Percentiles rank a stretch among this genome's conserved stretches.
Conservation (phyloP, 2,797 vertebrate genomes). For the Rhinoraja longicauda region DNA sequence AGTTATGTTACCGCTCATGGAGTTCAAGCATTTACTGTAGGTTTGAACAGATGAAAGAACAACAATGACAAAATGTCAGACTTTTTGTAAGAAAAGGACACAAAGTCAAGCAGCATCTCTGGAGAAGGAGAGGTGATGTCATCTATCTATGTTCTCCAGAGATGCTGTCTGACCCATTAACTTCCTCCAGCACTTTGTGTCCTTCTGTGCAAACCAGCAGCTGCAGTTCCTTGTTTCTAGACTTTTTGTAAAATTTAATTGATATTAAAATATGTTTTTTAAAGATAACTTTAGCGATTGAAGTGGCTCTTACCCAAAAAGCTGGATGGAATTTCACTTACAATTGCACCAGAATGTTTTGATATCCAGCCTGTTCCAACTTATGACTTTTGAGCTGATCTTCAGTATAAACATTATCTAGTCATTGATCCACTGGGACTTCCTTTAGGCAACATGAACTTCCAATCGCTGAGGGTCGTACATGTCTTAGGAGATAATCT, state of each 20-base stretch:
- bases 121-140: too few species aligned
- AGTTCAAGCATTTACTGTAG: background rate
- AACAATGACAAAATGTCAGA: background rate
- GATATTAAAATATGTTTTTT: background rate
- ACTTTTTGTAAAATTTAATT: background rate
- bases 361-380: background rate
- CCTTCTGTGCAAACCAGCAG: too few species aligned
- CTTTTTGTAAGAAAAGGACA: background rate
- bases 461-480: background rate
- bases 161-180: too few species aligned
- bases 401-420: conserved; percentile 1
- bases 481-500: background rate
- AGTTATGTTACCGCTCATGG: background rate
- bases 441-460: background rate
- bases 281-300: background rate
- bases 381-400: background rate
- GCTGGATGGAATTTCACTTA: conserved; percentile 16
- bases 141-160: too few species aligned
- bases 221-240: too few species aligned
- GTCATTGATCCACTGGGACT: background rate
- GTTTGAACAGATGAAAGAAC: background rate
- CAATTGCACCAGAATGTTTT: background rate
- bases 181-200: too few species aligned
- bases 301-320: background rate
- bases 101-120: too few species aligned